Percentiles rank a stretch among this genome's conserved stretches.
phyloP scores from a whole-genome alignment of 2,113 vertebrate genomes.

The Pachyramphus minor region DNA sequence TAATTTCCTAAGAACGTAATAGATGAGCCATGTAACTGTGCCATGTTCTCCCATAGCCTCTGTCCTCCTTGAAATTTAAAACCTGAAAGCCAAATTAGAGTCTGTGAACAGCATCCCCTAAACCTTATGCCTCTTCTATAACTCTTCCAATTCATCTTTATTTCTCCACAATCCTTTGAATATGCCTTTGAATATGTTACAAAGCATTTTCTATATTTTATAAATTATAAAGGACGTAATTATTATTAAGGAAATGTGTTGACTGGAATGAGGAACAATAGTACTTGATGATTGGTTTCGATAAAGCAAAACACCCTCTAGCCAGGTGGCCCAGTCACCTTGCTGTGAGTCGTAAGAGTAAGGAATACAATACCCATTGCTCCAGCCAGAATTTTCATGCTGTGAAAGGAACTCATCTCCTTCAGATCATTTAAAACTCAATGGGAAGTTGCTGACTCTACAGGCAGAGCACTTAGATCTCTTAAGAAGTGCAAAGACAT shows the following conservation, averaged over 20 bases:
- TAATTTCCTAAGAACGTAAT: not conserved
- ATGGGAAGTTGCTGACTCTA: constrained; percentile 44
- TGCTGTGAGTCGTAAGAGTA: not conserved
- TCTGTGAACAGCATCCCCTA: not conserved
- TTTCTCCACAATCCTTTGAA: not conserved
- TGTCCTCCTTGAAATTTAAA: not conserved
- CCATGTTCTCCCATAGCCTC: not conserved
- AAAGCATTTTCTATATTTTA: not conserved
- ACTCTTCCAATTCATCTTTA: not conserved
- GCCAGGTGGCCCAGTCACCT: not conserved
- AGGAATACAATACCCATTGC: not conserved
- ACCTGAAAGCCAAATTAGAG: not conserved
- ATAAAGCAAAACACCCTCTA: not conserved
- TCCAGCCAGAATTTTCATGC: constrained; percentile 1
- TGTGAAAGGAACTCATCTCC: constrained; percentile 39
- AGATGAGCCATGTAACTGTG: not conserved
- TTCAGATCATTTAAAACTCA: constrained; percentile 36
- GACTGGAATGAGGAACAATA: not conserved
- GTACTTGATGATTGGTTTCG: not conserved
- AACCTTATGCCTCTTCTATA: not conserved
- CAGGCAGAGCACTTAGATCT: constrained; percentile 7
- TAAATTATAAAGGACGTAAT: not conserved
- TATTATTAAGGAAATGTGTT: not conserved
- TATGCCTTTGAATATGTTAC: not conserved
- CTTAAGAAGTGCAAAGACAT: constrained; percentile 31